A percentile compares a stretch with the other conserved stretches of the same genome.
Conservation (phyloP, 1,140 invertebrate species). For the Cecropterus lyciades region DNA sequence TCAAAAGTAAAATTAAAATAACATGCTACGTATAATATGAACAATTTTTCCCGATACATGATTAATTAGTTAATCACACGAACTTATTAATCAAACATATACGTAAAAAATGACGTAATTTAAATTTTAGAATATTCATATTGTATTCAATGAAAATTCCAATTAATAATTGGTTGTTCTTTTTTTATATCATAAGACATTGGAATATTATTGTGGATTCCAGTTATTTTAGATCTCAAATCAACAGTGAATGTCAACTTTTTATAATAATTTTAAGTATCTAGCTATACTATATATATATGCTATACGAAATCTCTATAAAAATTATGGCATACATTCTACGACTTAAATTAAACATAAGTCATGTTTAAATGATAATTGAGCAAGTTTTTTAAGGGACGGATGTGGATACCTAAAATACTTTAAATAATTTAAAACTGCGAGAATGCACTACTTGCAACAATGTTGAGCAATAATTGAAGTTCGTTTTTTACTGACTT, state of each 20-base stretch:
- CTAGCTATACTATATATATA: background rate
- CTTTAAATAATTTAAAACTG: slow-evolving; percentile 10
- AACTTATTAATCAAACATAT: no score
- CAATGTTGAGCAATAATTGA: background rate
- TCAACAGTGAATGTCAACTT: background rate
- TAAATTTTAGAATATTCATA: no score
- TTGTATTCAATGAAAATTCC: no score
- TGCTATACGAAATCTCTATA: background rate
- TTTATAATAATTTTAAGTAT: slow-evolving; percentile 1
- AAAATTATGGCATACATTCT: slow-evolving; percentile 16
- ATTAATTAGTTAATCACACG: no score
- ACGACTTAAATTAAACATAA: slow-evolving; percentile 18
- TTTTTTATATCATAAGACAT: background rate
- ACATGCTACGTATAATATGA: no score
- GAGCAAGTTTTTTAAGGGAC: slow-evolving; percentile 20
- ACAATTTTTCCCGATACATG: no score
- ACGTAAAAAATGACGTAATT: no score
- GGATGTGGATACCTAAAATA: slow-evolving; percentile 18
- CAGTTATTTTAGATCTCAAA: background rate
- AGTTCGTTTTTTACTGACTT: background rate
- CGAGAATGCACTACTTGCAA: slow-evolving; percentile 5
- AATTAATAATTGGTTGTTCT: no score
- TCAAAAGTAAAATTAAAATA: no score
- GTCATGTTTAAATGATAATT: slow-evolving; percentile 20
- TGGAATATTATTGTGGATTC: no score